Conservation (phyloP, 2,113 vertebrate genomes). For the sheep (Ovis aries) region ARS-UI_Ramb_v3.0 NC_056074.1:38811501-38812000, state of each 20-base stretch:
- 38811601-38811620: no score
- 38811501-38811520: no score
- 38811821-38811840: conserved; percentile 21
- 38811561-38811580: no score
- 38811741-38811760: conserved; percentile 51
- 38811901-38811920: conserved; percentile 60
- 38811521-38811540: no score
- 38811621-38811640: no score
- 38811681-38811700: not conserved
- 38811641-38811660: no score
- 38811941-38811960: conserved; percentile 11
- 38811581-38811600: no score
- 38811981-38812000: not conserved
- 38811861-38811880: conserved; percentile 50
- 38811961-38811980: not conserved
- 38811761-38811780: conserved; percentile 60
- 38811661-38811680: no score
- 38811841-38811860: conserved; percentile 59
- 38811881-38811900: conserved; percentile 74
- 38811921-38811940: conserved; percentile 57
- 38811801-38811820: conserved; percentile 16
- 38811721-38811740: conserved; percentile 61
- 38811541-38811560: no score
- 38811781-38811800: conserved; percentile 39
- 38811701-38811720: conserved; percentile 36